Evolutionary conservation across 2,113 vertebrate species (phyloP).

Genomic region (Hyaena hyaena): DNA sequence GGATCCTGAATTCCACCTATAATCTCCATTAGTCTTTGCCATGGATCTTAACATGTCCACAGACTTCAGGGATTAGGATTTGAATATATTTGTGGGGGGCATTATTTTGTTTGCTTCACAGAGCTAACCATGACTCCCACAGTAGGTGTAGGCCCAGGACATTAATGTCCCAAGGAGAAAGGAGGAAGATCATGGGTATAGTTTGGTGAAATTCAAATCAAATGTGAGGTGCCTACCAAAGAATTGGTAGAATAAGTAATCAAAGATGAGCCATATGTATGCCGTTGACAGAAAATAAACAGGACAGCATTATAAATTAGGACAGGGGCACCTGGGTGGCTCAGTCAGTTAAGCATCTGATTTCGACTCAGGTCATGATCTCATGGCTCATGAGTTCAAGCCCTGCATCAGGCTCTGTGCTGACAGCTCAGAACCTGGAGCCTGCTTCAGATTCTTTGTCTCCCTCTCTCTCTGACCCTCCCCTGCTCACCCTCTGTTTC

Average conservation of each 20-base stretch:
- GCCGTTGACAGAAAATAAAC: not conserved
- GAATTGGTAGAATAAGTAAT: not conserved
- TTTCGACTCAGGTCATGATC: no score
- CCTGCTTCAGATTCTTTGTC: no score
- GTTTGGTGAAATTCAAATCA: slow-evolving; percentile 17
- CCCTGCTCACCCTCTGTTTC: no score
- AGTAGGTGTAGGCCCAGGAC: not conserved
- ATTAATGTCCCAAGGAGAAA: not conserved
- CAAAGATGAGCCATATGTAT: not conserved
- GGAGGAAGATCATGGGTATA: not conserved
- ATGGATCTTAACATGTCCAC: not conserved
- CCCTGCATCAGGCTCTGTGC: no score
- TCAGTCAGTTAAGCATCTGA: no score
- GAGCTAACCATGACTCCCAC: not conserved
- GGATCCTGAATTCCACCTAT: not conserved
- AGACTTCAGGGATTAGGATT: not conserved
- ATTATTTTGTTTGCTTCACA: not conserved
- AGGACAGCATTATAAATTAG: slow-evolving; percentile 25
- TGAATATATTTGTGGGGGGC: not conserved
- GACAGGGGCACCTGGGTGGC: not conserved
- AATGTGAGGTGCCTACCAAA: slow-evolving; percentile 39
- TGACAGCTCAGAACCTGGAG: no score
- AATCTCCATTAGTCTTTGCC: slow-evolving; percentile 11
- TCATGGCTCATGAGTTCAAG: no score
- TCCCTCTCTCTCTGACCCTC: no score